Base-by-base conservation (phyloP, 2,888 invertebrate species). In the Drosophila nigritarsus region DNA sequence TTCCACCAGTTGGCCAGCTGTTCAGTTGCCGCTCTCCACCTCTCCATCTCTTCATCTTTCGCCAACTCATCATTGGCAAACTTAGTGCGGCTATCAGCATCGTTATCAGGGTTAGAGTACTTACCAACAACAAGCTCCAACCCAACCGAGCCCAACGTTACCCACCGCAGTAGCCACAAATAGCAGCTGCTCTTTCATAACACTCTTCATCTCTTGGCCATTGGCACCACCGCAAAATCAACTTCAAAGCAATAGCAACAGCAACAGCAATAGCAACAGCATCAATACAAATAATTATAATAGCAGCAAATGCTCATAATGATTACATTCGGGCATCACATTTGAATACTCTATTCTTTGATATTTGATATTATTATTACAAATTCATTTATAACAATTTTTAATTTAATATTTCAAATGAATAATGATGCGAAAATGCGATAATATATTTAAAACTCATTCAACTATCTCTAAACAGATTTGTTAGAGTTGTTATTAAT, bases 191-290 rank as follows among this genome's bases (percentile, higher is more conserved):
- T 29, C 29, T 20, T 30, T 55, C 38, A 40, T 56, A 56, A 55
- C 55, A 29, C 55, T 38, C 29, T 29, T 27, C 40, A 56, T 56
- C 55, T 56, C 11, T 56, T 56, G 34, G 45, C 45, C 42, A 56
- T 55, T 42, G 42, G 18, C 40, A 7, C 13, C 20, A 58, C 58
- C 59, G 18, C 64, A 69, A 48, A 42, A 69, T 53, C 78, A 70
- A 78, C 78, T 74, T 70, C 74, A 74, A 72, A 79, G 78, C 62
- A 53, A 54, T 7, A 7, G 24, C 36, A 8, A 34, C 53, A 8
- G 15, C 32, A 51, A 24, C 36, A 69, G 40, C 45, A 66, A 24
- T 15, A 8, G 20, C 20, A 54, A 24, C 40, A 69, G 40, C 45
- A 72, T 30, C 59, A 62, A 29, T 38, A 50, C 3, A 45, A 45